A percentile compares a stretch with the other conserved stretches of the same genome.
Conservation (phyloP, 1,140 invertebrate species). For the Colletes gigas region DNA sequence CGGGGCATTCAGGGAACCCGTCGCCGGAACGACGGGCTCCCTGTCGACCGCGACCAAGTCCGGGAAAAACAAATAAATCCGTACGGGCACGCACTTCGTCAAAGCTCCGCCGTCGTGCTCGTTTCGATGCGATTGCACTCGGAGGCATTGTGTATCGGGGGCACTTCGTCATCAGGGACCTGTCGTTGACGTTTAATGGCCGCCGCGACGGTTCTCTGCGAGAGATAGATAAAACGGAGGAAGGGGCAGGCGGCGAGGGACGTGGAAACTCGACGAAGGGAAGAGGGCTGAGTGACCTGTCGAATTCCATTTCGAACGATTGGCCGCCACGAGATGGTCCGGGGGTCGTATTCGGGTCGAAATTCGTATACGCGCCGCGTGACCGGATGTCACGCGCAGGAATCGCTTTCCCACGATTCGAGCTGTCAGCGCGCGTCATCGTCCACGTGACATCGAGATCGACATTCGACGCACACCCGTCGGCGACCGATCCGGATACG, state of each 20-base stretch:
- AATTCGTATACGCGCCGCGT: conserved; percentile 47
- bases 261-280: background rate
- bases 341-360: conserved; percentile 28
- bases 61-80: conserved; percentile 38
- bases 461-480: conserved; percentile 11
- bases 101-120: conserved; percentile 50
- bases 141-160: conserved; percentile 56
- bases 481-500: background rate
- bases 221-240: conserved; percentile 56
- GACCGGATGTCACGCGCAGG: conserved; percentile 64
- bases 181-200: conserved; percentile 63
- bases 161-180: conserved; percentile 61
- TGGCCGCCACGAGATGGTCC: conserved; percentile 30
- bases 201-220: conserved; percentile 39
- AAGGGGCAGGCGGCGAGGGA: background rate
- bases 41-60: background rate
- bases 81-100: conserved; percentile 52
- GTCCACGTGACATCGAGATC: conserved; percentile 55
- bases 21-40: background rate
- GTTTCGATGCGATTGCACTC: conserved; percentile 62
- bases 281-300: conserved; percentile 44
- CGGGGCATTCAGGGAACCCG: background rate
- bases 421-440: conserved; percentile 56
- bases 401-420: conserved; percentile 58
- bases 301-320: conserved; percentile 61